Evolutionary conservation across 2,888 invertebrate genomes (phyloP).

Genomic region (Schrankia costaestrigalis): DNA sequence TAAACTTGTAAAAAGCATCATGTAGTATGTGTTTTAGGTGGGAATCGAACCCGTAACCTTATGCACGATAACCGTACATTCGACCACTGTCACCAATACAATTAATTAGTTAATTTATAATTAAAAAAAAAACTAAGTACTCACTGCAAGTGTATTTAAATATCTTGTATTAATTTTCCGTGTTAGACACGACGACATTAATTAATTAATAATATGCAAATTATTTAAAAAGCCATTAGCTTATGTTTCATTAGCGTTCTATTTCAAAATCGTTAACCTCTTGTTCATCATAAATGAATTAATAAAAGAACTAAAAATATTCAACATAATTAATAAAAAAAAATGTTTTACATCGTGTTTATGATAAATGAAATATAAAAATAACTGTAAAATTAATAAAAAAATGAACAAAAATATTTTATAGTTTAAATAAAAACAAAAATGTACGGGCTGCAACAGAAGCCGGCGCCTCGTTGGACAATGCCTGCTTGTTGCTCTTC

Average conservation of each 20-base stretch:
- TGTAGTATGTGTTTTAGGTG: too few species aligned
- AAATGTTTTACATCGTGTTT: too few species aligned
- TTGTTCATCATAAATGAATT: constrained; percentile 1
- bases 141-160: not conserved
- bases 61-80: too few species aligned
- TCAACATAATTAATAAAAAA: not conserved
- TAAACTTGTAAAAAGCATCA: too few species aligned
- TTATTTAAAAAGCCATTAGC: constrained; percentile 13
- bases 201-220: too few species aligned
- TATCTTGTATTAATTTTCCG: constrained; percentile 6
- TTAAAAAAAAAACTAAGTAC: too few species aligned
- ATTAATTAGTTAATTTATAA: too few species aligned
- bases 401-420: not conserved
- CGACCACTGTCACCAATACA: too few species aligned
- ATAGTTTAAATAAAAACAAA: constrained; percentile 16
- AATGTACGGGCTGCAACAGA: constrained; percentile 73
- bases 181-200: constrained; percentile 1
- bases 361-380: not conserved
- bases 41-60: too few species aligned
- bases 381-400: not conserved
- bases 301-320: not conserved
- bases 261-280: constrained; percentile 8
- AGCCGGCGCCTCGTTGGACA: constrained; percentile 65
- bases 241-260: constrained; percentile 12
- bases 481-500: constrained; percentile 73